Base-by-base conservation (phyloP, 2,888 invertebrate genomes). In the Malthinus seriepunctatus region DNA sequence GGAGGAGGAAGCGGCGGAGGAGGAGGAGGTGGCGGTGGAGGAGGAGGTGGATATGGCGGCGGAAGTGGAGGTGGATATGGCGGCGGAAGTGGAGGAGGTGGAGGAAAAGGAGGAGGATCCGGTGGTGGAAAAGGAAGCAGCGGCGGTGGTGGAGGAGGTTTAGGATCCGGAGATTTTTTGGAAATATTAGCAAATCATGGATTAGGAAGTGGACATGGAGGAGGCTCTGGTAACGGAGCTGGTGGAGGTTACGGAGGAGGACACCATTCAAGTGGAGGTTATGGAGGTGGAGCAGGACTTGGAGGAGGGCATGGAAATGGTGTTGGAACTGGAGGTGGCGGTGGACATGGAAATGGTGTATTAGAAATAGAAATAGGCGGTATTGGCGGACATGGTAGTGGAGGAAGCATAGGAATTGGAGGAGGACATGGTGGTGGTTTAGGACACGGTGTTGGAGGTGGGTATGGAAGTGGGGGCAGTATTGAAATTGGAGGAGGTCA, bases 231-330 rank as follows among this genome's bases (percentile, higher is more conserved):
- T 35, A 38, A 44, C 6, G 47, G 48, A 33, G 51, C 48, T 8
- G 44, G 51, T 32, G 51, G 56, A 10, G 49, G 32, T 15, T 31
- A 11, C n/a, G 51, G 51, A 31, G 39, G 48, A n/a, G 47, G 48
- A n/a, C 7, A 8, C 1, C 50, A 33, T 4, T 32, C 32, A 1
- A 8, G 32, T 31, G 50, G 23, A 9, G 46, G 46, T 14, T n/a
- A 9, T n/a, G 58, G 53, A 2, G 44, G 53, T 8, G 31, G 49
- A 1, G 33, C 11, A 8, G 50, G 42, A 6, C 6, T 15, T 32
- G 37, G 33, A 11, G 48, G 39, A 12, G 39, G 33, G n/a, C 12
- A 10, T 9, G 39, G 31, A 37, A 23, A 23, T 12, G 37, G 54
- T 33, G 32, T 32, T 42, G 31, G 46, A 23, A 32, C 39, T 32